These are phyloP conservation scores for Ahaetulla prasina DNA, from an alignment of 2,113 vertebrate genomes.

Conservation along the genomic window DNA sequence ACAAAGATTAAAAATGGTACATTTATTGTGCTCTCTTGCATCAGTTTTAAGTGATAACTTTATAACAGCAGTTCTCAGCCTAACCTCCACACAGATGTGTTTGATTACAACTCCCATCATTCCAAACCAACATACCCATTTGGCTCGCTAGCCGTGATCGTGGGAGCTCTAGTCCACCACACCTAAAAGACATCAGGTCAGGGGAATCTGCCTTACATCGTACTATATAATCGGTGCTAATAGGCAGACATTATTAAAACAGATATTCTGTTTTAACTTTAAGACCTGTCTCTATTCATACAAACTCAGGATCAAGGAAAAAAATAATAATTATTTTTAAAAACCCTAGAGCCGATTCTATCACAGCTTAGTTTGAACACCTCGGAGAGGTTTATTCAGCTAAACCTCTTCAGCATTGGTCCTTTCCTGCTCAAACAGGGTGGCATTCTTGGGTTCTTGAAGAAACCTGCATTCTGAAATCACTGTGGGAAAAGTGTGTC, in stretches of 20 bases:
- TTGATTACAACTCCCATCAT: neutral
- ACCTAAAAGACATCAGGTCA: neutral
- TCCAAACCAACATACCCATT: neutral
- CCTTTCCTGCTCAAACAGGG: slow-evolving; percentile 61
- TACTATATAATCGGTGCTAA: slow-evolving; percentile 72
- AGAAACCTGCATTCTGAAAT: slow-evolving; percentile 55
- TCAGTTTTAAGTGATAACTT: slow-evolving; percentile 71
- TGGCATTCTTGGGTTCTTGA: slow-evolving; percentile 54
- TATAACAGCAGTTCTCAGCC: slow-evolving; percentile 58
- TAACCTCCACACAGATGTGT: neutral
- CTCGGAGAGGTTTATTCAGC: slow-evolving; percentile 57
- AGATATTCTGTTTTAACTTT: slow-evolving; percentile 64
- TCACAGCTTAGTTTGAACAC: slow-evolving; percentile 75
- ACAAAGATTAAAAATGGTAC: slow-evolving; percentile 73
- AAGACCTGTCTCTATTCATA: slow-evolving; percentile 69
- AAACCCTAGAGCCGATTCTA: slow-evolving; percentile 68
- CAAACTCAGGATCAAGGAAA: slow-evolving; percentile 70
- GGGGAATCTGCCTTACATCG: slow-evolving; percentile 58
- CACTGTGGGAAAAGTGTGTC: slow-evolving; percentile 54
- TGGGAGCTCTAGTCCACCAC: neutral
- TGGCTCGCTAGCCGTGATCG: neutral
- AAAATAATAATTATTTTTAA: slow-evolving; percentile 50
- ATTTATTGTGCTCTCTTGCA: slow-evolving; percentile 82
- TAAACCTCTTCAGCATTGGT: slow-evolving; percentile 64
- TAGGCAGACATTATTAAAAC: slow-evolving; percentile 79